Evolutionary conservation across 2,888 invertebrate species (phyloP).

Genomic region (Heteropelma amictum): DNA sequence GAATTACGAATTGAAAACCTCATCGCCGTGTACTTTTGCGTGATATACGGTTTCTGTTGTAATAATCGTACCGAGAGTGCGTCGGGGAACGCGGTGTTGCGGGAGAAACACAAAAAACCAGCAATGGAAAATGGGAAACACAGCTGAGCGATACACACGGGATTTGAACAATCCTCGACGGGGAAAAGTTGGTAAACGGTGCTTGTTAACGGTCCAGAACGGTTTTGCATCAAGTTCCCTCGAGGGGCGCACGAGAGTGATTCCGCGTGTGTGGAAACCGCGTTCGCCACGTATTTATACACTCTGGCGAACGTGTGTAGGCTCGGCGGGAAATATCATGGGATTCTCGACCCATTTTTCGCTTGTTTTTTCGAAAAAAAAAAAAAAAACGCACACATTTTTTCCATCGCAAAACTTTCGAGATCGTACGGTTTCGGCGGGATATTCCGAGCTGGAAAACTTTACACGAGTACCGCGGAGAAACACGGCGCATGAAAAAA

Average conservation of each 20-base stretch:
- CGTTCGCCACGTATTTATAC: too few species aligned
- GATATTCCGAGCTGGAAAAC: constrained; percentile 26
- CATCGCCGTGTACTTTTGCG: too few species aligned
- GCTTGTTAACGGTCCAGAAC: constrained; percentile 53
- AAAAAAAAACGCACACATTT: constrained; percentile 8
- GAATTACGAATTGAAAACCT: too few species aligned
- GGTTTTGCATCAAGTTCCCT: constrained; percentile 44
- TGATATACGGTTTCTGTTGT: too few species aligned
- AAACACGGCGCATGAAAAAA: constrained; percentile 10
- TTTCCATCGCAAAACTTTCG: constrained; percentile 41
- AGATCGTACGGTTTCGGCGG: not conserved
- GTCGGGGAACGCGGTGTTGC: too few species aligned
- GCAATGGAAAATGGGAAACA: too few species aligned
- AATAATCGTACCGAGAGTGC: too few species aligned
- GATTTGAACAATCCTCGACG: constrained; percentile 54
- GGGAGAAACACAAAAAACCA: too few species aligned
- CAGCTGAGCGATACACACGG: too few species aligned
- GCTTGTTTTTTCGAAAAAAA: constrained; percentile 19
- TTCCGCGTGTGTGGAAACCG: not conserved
- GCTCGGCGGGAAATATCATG: not conserved
- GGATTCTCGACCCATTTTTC: not conserved
- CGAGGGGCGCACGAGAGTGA: constrained; percentile 11
- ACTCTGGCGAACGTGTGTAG: not conserved
- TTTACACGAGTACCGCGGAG: constrained; percentile 45
- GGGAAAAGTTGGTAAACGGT: constrained; percentile 50